phyloP scores from a whole-genome alignment of 1,140 invertebrate species.

The Philotrypesis tridentata region DNA sequence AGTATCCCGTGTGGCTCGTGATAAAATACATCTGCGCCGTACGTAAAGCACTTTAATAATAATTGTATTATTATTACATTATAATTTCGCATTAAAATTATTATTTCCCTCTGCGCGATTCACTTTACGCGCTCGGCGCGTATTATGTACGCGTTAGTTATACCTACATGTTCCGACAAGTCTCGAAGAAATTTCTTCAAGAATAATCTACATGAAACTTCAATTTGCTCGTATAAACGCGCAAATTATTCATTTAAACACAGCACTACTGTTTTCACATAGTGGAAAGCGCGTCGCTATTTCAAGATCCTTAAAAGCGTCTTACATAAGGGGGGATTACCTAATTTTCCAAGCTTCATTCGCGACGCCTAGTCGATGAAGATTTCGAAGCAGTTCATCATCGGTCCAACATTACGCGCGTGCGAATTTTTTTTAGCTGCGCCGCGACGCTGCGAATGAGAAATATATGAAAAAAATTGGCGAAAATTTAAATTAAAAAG shows the following conservation, averaged over 20 bases:
- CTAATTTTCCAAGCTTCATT: constrained; percentile 34
- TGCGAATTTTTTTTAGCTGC: too few species aligned
- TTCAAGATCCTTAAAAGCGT: constrained; percentile 30
- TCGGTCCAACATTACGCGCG: background rate
- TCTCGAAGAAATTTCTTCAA: background rate
- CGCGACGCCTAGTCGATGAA: background rate
- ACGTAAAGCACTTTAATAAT: too few species aligned
- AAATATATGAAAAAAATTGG: background rate
- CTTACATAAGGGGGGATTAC: constrained; percentile 36
- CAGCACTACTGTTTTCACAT: background rate
- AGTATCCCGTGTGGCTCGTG: background rate
- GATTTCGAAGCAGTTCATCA: background rate
- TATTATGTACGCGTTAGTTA: too few species aligned
- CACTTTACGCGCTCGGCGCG: background rate
- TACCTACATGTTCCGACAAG: background rate
- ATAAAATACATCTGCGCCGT: background rate
- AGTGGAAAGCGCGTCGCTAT: background rate
- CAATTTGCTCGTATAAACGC: background rate
- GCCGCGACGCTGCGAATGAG: background rate
- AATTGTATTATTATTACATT: background rate
- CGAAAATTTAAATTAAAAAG: too few species aligned
- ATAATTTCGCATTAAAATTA: background rate
- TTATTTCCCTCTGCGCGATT: background rate
- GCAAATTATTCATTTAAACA: constrained; percentile 14
- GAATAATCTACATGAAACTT: background rate